Conservation (phyloP, 2,797 vertebrate genomes). For the Tadarida brasiliensis region DNA sequence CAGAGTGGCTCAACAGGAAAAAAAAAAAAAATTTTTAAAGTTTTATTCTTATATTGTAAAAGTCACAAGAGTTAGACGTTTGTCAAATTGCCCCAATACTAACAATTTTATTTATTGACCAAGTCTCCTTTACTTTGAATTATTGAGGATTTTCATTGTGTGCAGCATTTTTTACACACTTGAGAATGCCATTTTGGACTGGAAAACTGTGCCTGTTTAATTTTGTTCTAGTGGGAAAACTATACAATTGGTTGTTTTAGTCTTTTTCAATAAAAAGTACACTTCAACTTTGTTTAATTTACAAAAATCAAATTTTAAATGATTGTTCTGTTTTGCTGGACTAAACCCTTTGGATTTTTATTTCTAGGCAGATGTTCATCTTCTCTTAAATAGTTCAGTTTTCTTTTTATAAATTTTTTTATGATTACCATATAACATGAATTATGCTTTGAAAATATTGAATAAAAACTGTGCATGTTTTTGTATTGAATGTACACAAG, state of each 20-base stretch:
- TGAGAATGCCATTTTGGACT: constrained; percentile 64
- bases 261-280: constrained; percentile 58
- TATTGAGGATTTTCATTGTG: neutral
- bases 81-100: neutral
- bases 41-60: constrained; percentile 16
- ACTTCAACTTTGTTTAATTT: constrained; percentile 56
- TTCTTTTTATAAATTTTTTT: neutral
- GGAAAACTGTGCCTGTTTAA: constrained; percentile 59
- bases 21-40: neutral
- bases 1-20: neutral
- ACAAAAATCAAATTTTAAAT: constrained; percentile 45
- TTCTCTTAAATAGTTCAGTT: constrained; percentile 30
- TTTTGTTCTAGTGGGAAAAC: constrained; percentile 70
- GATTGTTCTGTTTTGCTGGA: neutral
- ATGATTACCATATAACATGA: neutral
- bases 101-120: neutral
- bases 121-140: neutral
- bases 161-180: constrained; percentile 63
- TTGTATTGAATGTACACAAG: neutral
- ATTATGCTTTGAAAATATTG: neutral
- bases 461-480: neutral
- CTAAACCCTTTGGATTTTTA: neutral
- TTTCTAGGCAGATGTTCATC: neutral
- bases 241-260: constrained; percentile 1
- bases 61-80: neutral